These are phyloP conservation scores for Nomada lathburiana DNA, from an alignment of 2,888 invertebrate species.

Conservation along the genomic window DNA sequence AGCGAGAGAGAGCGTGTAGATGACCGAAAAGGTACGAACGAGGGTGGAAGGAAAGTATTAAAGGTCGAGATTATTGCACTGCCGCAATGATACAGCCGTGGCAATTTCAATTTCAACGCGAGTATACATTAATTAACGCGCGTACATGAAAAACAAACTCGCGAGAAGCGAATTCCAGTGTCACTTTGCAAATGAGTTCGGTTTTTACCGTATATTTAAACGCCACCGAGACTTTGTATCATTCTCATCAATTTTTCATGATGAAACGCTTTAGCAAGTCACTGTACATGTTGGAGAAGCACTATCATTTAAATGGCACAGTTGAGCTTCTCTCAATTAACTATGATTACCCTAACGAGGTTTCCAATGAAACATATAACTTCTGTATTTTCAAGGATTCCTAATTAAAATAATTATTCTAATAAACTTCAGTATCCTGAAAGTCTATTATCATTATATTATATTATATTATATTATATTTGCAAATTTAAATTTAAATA, in stretches of 20 bases:
- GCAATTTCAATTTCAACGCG: slow-evolving; percentile 8
- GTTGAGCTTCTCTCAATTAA: not conserved
- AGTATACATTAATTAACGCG: slow-evolving; percentile 16
- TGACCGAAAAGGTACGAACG: slow-evolving; percentile 14
- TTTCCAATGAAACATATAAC: not conserved
- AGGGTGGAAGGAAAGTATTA: slow-evolving; percentile 18
- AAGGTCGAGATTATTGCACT: slow-evolving; percentile 20
- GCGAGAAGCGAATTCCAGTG: slow-evolving; percentile 8
- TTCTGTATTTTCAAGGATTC: no score
- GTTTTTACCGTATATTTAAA: not conserved
- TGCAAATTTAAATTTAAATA: no score
- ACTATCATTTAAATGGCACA: not conserved
- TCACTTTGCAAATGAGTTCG: not conserved
- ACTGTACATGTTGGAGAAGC: not conserved
- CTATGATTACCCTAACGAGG: not conserved
- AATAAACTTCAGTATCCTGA: no score
- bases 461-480: no score
- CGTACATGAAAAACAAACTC: not conserved
- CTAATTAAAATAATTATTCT: no score
- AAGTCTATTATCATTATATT: no score
- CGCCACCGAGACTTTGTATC: not conserved
- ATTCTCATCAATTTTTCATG: not conserved
- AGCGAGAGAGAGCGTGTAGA: slow-evolving; percentile 18
- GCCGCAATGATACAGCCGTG: slow-evolving; percentile 19
- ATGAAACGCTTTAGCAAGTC: not conserved